Percentiles rank a stretch among this genome's conserved stretches.
These are phyloP conservation scores for Drosophila subobscura DNA, from an alignment of 1,140 invertebrate species.

Conservation along the genomic window DNA sequence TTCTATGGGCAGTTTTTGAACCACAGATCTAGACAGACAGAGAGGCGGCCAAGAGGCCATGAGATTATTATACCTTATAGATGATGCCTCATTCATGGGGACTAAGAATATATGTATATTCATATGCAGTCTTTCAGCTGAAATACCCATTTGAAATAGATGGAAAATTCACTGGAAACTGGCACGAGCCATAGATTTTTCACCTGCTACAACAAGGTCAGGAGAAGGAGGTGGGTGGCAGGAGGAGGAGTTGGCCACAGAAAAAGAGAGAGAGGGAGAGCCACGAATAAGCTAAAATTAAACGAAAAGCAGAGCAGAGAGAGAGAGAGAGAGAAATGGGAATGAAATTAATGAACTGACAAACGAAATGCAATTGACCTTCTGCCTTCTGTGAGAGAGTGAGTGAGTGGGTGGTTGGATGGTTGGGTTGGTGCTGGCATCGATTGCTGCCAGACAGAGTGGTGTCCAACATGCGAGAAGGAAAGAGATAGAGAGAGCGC, in stretches of 20 bases:
- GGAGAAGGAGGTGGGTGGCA: conserved; percentile 15
- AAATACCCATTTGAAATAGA: not conserved
- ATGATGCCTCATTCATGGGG: too few species aligned
- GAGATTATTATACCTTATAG: too few species aligned
- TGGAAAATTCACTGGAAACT: conserved; percentile 10
- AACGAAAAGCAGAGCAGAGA: conserved; percentile 1
- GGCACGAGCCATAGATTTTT: conserved; percentile 49
- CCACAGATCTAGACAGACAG: too few species aligned
- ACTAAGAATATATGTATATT: not conserved
- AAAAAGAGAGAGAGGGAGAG: conserved; percentile 1
- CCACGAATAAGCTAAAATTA: conserved; percentile 51
- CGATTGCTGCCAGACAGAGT: conserved; percentile 53
- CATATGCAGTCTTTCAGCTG: too few species aligned
- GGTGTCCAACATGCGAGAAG: conserved; percentile 46
- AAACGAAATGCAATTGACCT: conserved; percentile 76
- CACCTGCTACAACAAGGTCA: conserved; percentile 33
- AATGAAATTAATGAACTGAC: conserved; percentile 77
- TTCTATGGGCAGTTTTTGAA: too few species aligned
- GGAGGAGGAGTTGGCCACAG: conserved; percentile 50
- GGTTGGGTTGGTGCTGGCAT: conserved; percentile 35
- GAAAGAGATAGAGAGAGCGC: not conserved
- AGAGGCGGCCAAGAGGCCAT: too few species aligned
- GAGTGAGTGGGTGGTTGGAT: conserved; percentile 53
- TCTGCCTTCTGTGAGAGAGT: conserved; percentile 40
- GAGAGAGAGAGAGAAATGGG: conserved; percentile 8